Base-by-base conservation (phyloP, 1,140 invertebrate species). In the Argopecten irradians region DNA sequence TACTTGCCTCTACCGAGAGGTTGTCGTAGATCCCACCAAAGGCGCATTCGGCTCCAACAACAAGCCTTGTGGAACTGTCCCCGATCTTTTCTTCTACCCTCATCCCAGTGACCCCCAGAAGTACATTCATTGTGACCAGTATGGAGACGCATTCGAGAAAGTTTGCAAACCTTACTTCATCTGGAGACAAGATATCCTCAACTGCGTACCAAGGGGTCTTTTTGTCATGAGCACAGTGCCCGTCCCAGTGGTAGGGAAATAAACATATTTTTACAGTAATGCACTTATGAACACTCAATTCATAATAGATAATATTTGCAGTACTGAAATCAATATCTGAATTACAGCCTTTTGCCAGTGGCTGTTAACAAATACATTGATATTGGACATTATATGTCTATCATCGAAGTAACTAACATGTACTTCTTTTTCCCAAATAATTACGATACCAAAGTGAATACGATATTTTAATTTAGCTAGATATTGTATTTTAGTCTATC, bases 41-140 rank as follows among this genome's bases (percentile, higher is more conserved):
- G 86, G 89, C 83, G 16, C 87, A 3, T 92, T 91, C 86, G 86
- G 14, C 13, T 34, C n/a, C 34, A 90, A 82, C n/a, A 71, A 11
- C 28, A 71, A 71, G 55, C 88, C 82, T 11, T 88, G 88, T 84
- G 87, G 82, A n/a, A 85, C 87, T 82, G 86, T 86, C 46, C 86
- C 84, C 2, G 86, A 85, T 33, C 71, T 91, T 39, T 91, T 90
- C 86, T 92, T 89, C 89, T 91, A 91, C 86, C 46, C 91, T 39
- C 89, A 90, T 46, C 86, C 91, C 0, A 87, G 43, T 7, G 92
- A 91, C 41, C 84, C 86, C 46, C 90, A 86, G 84, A 92, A 90
- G 83, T 92, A 90, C 55, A 92, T 92, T 55, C 92, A 88, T n/a
- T 89, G 89, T 28, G 89, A 89, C 43, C 46, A 89, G 41, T 89